phyloP scores from a whole-genome alignment of 2,797 vertebrate species.

The Spinibarbus caldwelli region DNA sequence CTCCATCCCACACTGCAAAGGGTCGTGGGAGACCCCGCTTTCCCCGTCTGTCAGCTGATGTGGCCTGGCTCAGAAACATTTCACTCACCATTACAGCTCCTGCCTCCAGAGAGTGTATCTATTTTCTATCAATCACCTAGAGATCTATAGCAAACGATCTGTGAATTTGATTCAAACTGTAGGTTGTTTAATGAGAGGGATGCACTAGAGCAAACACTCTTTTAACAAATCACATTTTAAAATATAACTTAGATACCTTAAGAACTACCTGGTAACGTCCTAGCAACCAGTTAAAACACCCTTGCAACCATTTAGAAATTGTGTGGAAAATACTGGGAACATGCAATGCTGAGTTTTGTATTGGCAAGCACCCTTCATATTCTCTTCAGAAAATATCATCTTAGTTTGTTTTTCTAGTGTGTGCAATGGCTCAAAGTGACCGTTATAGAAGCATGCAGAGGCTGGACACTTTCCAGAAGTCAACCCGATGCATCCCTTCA shows the following conservation, averaged over 20 bases:
- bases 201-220: not conserved
- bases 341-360: not conserved
- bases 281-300: not conserved
- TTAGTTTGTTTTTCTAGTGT: not conserved
- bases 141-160: not conserved
- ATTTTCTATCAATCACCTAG: not conserved
- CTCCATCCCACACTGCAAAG: conserved; percentile 63
- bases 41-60: conserved; percentile 4
- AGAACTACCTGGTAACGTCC: not conserved
- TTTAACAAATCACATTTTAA: not conserved
- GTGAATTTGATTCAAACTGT: not conserved
- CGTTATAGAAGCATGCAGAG: not conserved
- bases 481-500: not conserved
- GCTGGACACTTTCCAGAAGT: not conserved
- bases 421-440: not conserved
- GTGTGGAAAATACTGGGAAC: not conserved
- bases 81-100: not conserved
- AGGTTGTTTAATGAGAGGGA: not conserved
- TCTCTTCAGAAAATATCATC: not conserved
- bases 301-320: not conserved
- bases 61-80: conserved; percentile 17
- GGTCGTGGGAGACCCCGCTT: conserved; percentile 34
- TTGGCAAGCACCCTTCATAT: not conserved
- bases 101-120: not conserved
- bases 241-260: not conserved